Evolutionary conservation across 2,888 invertebrate species (phyloP), one percentile per base, ranked within the genome.

Genomic region (Chrysotoxum bicinctum): DNA sequence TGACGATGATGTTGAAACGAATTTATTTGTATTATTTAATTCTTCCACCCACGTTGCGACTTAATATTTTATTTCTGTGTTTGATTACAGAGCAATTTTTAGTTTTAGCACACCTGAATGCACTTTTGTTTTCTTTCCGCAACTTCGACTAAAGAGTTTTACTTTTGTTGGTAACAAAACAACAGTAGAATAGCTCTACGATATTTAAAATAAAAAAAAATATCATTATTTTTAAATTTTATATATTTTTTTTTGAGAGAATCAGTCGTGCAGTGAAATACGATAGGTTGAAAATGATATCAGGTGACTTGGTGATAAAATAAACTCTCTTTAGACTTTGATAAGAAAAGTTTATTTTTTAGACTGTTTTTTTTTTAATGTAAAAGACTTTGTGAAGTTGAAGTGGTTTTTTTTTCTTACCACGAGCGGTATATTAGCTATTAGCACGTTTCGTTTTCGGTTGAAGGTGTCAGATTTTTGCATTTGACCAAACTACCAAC

Each of bases 271-370:
- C 74, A 79, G 56, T 70, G 83, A 64, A 80, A 84, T 68, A 54
- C 58, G 75, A 84, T 84, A 84, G 68, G 64, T 79, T 14, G 43
- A 70, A 58, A 79, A 43, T 66, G 83, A 70, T 84, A 84, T 84
- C 83, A 80, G 62, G 79, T 84, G 80, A 84, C 83, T 77, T 48
- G n/a, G 72, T 82, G 81, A 82, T 82, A 82, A 82, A 62, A 79
- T 40, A 70, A 70, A 62, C 45, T 40, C 30, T 54, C 64, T 50
- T 26, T 10, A 74, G 56, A 48, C 35, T 40, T 75, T 84, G 83
- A 84, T 84, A 84, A 84, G 74, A 60, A 66, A 37, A n/a, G n/a
- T 26, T 3, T 26, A 5, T 26, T 9, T 3, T 43, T n/a, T n/a
- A n/a, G n/a, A n/a, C n/a, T n/a, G n/a, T n/a, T n/a, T n/a, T 56